Percentiles rank a stretch among this genome's conserved stretches.
Conservation (phyloP, 2,797 vertebrate species). For the Crenuchus spilurus region DNA sequence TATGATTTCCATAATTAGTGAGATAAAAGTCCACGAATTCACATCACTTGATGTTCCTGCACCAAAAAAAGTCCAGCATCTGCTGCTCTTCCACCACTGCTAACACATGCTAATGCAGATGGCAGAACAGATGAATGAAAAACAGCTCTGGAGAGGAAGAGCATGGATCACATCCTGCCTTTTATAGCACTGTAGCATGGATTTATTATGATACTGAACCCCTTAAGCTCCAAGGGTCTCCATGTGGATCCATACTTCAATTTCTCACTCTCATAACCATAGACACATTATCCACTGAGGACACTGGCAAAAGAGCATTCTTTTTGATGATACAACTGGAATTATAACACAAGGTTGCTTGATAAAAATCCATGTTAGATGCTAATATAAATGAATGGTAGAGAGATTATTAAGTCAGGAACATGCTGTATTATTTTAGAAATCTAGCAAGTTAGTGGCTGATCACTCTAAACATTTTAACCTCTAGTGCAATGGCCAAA, state of each 20-base stretch:
- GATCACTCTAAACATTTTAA: too few species aligned
- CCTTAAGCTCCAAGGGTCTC: too few species aligned
- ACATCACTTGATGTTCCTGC: constrained; percentile 61
- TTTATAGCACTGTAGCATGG: background rate
- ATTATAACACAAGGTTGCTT: too few species aligned
- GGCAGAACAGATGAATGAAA: constrained; percentile 66
- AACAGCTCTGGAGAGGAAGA: constrained; percentile 31
- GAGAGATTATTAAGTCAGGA: too few species aligned
- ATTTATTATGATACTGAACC: background rate
- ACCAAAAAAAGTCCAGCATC: constrained; percentile 63
- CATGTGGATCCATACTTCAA: background rate
- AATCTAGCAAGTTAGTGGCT: too few species aligned
- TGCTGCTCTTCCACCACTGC: constrained; percentile 64
- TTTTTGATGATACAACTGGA: too few species aligned
- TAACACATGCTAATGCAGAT: constrained; percentile 66
- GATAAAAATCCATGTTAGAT: too few species aligned
- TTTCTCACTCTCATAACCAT: background rate
- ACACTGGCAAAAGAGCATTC: too few species aligned
- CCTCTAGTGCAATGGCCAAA: too few species aligned
- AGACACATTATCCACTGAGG: too few species aligned
- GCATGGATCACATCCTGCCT: background rate
- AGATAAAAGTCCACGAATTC: constrained; percentile 75
- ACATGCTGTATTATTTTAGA: too few species aligned
- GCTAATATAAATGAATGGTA: too few species aligned
- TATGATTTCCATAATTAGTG: constrained; percentile 78